These are phyloP conservation scores for Schrankia costaestrigalis DNA, from an alignment of 2,888 invertebrate genomes.

Conservation along the genomic window DNA sequence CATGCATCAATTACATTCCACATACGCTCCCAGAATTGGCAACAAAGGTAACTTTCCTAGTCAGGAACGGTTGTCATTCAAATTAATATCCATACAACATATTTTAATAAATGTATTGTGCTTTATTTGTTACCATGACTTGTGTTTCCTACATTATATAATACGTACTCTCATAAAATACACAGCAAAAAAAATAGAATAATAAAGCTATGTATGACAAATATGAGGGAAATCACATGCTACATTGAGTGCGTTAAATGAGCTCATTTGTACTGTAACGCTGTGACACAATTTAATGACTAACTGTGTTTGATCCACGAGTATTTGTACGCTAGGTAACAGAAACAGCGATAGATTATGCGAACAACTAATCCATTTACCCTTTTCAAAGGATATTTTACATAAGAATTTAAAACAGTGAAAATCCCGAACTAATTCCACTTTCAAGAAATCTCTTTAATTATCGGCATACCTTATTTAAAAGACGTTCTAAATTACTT, in stretches of 20 bases:
- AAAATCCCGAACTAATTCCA: constrained; percentile 13
- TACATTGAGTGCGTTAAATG: constrained; percentile 10
- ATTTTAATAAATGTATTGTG: constrained; percentile 17
- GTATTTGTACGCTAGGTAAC: too few relatives aligned
- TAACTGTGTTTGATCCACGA: constrained; percentile 5
- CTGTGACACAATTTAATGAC: constrained; percentile 10
- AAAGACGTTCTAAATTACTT: constrained; percentile 19
- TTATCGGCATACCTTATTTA: constrained; percentile 25
- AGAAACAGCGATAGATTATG: not conserved
- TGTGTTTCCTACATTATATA: constrained; percentile 8
- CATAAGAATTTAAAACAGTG: constrained; percentile 4
- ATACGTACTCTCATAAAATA: constrained; percentile 10
- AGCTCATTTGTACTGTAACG: constrained; percentile 11
- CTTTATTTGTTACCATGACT: constrained; percentile 24
- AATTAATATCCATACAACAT: constrained; percentile 43
- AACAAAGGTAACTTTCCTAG: constrained; percentile 47
- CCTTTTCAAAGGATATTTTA: too few relatives aligned
- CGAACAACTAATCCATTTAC: not conserved
- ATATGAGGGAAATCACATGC: constrained; percentile 13
- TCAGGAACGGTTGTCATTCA: constrained; percentile 46
- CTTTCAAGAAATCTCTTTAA: constrained; percentile 20
- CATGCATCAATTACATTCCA: constrained; percentile 67
- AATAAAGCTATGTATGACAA: constrained; percentile 10
- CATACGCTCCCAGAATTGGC: constrained; percentile 56
- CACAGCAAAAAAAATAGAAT: constrained; percentile 9